Evolutionary conservation across 2,113 vertebrate genomes (phyloP), one percentile per base, ranked within the genome.

Genomic region (Machaerirhynchus nigripectus): DNA sequence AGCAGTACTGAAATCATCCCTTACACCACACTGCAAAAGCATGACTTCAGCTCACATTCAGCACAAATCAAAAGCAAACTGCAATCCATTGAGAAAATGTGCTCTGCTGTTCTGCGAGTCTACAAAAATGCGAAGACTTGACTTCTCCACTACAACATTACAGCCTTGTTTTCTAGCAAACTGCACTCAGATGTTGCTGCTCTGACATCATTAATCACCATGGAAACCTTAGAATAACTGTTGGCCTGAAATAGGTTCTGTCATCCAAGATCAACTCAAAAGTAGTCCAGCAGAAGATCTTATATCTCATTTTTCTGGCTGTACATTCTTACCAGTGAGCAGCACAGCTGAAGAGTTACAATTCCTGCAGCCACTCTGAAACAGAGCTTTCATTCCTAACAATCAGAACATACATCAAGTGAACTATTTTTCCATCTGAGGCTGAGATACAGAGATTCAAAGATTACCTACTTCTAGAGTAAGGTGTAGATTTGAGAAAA

Each of bases 201-300:
- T 94, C 95, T 98, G 96, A 98, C 97, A 98, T 87, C 84, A 94
- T 87, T 91, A 90, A 96, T 98, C 97, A 96, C 97, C 98, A 98
- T 97, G 95, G 98, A 96, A 98, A 98, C 97, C 80, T 88, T 33
- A 96, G 92, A 94, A 96, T 87, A 91, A 87, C 93, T 59, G 47
- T 68, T 94, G 89, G 94, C 90, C 96, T 91, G 91, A 95, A 97
- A 96, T 95, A 96, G 97, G 93, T 79, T 84, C 93, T 74, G 90
- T 92, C 95, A 94, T 93, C 91, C 88, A 78, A 91, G 85, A 96
- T 97, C 95, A 96, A 92, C 96, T 94, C 91, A 93, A 74, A 96
- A 95, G 56, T 46, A 96, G 87, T 80, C 61, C 90, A 95, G 92
- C 87, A 97, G 69, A 97, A 97, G 84, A 96, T 78, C 93, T 95